Conservation (phyloP, 1,140 invertebrate genomes). For the Drosophila nigrodunni region DNA sequence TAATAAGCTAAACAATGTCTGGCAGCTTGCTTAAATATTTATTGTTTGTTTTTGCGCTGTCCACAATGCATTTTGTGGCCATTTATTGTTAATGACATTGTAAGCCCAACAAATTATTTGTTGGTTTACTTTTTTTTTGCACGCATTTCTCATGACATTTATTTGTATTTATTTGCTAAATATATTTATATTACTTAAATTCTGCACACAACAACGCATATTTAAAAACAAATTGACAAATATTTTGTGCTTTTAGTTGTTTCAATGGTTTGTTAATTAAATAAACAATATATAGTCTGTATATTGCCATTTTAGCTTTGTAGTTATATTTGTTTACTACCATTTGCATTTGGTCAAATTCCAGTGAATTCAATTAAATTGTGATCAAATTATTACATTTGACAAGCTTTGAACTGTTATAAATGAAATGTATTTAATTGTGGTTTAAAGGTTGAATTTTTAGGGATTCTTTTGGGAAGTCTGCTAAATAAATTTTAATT, state of each 20-base stretch:
- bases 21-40: constrained; percentile 65
- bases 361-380: constrained; percentile 41
- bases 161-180: constrained; percentile 37
- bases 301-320: constrained; percentile 1
- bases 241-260: constrained; percentile 9
- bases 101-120: constrained; percentile 75
- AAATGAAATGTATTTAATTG: not conserved
- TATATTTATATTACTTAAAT: constrained; percentile 13
- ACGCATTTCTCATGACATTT: constrained; percentile 28
- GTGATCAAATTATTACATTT: constrained; percentile 29
- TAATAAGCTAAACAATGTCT: constrained; percentile 37
- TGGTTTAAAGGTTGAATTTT: not conserved
- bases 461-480: too few species aligned
- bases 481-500: too few species aligned
- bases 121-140: constrained; percentile 11
- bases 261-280: constrained; percentile 53
- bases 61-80: constrained; percentile 49
- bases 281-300: constrained; percentile 35
- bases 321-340: constrained; percentile 16
- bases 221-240: constrained; percentile 12
- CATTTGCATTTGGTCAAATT: constrained; percentile 43
- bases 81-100: constrained; percentile 79
- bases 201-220: not conserved
- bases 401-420: not conserved
- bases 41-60: constrained; percentile 38